Base-by-base conservation (phyloP, 2,113 vertebrate genomes). In the Hypanus sabinus region DNA sequence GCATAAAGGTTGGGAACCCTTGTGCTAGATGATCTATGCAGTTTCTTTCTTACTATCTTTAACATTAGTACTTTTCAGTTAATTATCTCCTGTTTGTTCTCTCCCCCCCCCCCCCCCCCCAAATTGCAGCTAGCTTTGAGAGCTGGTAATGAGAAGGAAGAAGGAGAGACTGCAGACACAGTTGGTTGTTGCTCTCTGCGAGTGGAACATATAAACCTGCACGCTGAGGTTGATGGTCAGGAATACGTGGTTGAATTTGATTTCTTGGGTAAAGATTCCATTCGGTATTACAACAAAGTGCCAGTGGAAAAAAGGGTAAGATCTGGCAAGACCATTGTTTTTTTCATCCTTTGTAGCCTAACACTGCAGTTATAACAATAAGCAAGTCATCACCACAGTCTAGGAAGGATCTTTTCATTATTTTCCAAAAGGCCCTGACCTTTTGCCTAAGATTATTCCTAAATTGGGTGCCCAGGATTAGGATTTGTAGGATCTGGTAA, bases 231-330 rank as follows among this genome's bases (percentile, higher is more conserved):
- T 96, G 98, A 99, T 1, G 98, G 98, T 46, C 98, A 99, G 96
- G 98, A 99, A 96, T 99, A 97, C 0, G 97, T 99, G 96, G 98
- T 99, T 94, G 98, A 99, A 96, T 98, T 99, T 12, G 98, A 99
- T 95, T 99, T 99, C 97, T 97, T 97, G 33, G 99, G 98, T 91
- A 99, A 99, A 95, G 99, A 99, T 94, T 99, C 99, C 94, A 99
- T 99, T 95, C 98, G 98, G 96, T 99, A 99, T 96, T 99, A 99
- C 97, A 99, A 99, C 97, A 99, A 98, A 95, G 98, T 99, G 94
- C 98, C 98, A 0, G 98, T 99, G 95, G 98, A 99, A 95, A 99
- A 99, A 95, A 97, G 98, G 97, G 99, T 99, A 95, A 98, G 98
- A 93, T 85, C 81, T 12, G 12, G 30, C 33, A 60, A 24, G 22